phyloP scores from a whole-genome alignment of 2,888 invertebrate genomes.

The Pteria penguin region DNA sequence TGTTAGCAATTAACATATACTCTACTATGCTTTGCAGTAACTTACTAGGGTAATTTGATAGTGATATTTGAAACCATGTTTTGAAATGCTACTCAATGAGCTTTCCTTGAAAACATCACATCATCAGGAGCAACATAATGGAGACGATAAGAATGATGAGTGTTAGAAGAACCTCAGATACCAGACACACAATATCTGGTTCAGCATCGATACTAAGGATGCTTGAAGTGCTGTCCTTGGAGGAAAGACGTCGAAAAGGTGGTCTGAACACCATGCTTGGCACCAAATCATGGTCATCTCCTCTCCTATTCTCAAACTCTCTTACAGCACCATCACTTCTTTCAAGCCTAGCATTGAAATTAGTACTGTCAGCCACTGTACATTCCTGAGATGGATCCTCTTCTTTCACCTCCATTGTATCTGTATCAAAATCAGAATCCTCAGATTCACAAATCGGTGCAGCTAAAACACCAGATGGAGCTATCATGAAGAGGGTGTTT shows the following conservation, averaged over 20 bases:
- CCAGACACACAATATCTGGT: not conserved
- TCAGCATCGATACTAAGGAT: not conserved
- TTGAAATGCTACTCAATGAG: too few relatives aligned
- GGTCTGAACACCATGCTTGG: not conserved
- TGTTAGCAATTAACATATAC: too few relatives aligned
- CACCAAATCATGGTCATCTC: not conserved
- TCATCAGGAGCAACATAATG: not conserved
- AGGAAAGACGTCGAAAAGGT: not conserved
- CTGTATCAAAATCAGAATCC: slow-evolving; percentile 2
- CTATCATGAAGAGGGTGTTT: not conserved
- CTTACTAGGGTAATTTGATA: too few relatives aligned
- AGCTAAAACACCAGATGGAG: not conserved
- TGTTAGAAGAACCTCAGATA: not conserved
- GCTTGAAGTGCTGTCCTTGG: not conserved
- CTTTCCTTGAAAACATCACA: slow-evolving; percentile 7
- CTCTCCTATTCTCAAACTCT: too few relatives aligned
- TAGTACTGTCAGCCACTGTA: not conserved
- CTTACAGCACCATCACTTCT: too few relatives aligned
- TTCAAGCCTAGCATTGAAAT: not conserved
- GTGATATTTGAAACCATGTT: too few relatives aligned
- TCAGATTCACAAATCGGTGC: slow-evolving; percentile 10
- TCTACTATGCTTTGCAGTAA: too few relatives aligned
- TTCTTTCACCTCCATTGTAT: not conserved
- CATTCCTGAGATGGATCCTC: too few relatives aligned
- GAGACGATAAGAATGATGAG: not conserved